Evolutionary conservation across 2,113 vertebrate species (phyloP).

Genomic region (Mesitornis unicolor): DNA sequence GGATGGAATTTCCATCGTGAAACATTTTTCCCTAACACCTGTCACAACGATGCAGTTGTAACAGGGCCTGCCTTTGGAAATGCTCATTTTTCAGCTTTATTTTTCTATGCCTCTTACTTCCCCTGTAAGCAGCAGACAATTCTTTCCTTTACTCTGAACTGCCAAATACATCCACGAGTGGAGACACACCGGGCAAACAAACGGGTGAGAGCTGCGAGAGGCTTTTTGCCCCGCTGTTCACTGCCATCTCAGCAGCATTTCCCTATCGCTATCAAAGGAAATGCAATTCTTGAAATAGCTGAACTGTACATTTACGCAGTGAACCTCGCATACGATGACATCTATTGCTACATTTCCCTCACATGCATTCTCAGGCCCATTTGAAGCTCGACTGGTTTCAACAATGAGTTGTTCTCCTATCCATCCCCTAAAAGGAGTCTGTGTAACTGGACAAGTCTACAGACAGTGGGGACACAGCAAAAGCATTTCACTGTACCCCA

Average conservation of each 20-base stretch:
- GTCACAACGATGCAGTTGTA: neutral
- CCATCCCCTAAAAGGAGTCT: accelerated
- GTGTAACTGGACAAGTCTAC: neutral
- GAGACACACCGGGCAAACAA: neutral
- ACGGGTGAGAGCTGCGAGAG: neutral
- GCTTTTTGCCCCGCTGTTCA: neutral
- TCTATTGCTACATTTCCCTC: neutral
- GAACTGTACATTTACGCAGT: neutral
- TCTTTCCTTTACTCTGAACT: neutral
- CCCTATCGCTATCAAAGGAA: neutral
- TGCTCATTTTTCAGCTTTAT: neutral
- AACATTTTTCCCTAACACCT: neutral
- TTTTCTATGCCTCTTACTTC: neutral
- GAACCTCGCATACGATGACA: neutral
- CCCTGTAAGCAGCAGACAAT: neutral
- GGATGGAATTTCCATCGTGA: neutral
- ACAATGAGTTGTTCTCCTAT: neutral
- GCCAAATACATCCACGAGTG: neutral
- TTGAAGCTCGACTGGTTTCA: neutral
- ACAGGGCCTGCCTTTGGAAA: neutral
- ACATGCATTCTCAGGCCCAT: accelerated
- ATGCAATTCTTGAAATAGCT: neutral
- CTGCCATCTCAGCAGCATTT: neutral
- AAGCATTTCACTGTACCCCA: neutral
- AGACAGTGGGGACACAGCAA: no score